These are phyloP conservation scores for Drosophila gaucha DNA, from an alignment of 2,888 invertebrate genomes.

Conservation along the genomic window DNA sequence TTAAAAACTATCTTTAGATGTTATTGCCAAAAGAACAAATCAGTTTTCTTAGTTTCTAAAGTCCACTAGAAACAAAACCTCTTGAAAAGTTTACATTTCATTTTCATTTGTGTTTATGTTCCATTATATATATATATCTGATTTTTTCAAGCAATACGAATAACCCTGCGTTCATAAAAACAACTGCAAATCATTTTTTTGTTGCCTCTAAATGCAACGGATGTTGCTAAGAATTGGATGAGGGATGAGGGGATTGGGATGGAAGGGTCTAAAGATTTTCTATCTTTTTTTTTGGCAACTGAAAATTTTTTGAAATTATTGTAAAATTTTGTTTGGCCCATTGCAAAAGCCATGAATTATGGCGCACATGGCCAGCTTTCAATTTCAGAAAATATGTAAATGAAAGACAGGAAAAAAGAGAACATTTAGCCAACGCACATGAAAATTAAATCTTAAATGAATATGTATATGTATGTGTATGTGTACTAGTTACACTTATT, in stretches of 20 bases:
- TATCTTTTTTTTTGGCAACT: slow-evolving; percentile 36
- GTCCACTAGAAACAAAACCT: not conserved
- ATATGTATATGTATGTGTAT: not conserved
- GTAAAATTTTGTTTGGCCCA: slow-evolving; percentile 58
- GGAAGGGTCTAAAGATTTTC: not conserved
- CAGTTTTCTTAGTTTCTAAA: too few species aligned
- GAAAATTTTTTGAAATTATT: slow-evolving; percentile 55
- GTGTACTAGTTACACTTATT: slow-evolving; percentile 36
- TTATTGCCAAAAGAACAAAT: too few species aligned
- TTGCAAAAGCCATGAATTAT: slow-evolving; percentile 62
- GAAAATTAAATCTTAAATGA: not conserved
- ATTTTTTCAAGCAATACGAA: not conserved
- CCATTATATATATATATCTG: not conserved
- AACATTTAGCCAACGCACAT: slow-evolving; percentile 10
- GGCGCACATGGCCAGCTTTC: slow-evolving; percentile 53
- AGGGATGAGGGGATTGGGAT: not conserved
- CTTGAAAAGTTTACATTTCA: slow-evolving; percentile 3
- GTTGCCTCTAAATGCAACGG: slow-evolving; percentile 15
- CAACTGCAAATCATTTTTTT: slow-evolving; percentile 20
- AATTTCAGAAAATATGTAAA: slow-evolving; percentile 32
- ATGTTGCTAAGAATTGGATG: slow-evolving; percentile 9
- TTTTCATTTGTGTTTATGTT: not conserved
- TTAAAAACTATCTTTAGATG: not conserved
- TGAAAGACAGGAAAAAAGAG: slow-evolving; percentile 1
- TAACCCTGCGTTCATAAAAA: not conserved